Conservation (phyloP, 2,797 vertebrate species). For the Syngnathus rostellatus region DNA sequence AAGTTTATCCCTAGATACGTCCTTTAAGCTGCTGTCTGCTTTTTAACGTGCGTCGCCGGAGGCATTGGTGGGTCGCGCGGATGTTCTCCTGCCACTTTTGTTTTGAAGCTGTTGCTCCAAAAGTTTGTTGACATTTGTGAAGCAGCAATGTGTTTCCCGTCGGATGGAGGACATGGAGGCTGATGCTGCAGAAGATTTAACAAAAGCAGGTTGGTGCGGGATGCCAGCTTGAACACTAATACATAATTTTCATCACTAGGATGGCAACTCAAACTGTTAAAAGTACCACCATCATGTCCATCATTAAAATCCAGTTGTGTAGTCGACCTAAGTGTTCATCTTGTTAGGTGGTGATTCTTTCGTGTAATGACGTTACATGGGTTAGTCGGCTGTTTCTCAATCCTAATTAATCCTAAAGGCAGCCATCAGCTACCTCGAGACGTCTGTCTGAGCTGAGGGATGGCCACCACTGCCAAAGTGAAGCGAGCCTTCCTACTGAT, state of each 20-base stretch:
- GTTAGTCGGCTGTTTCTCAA: neutral
- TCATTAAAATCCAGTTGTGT: neutral
- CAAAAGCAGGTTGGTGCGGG: constrained; percentile 48
- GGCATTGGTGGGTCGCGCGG: constrained; percentile 3
- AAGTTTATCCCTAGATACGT: constrained; percentile 48
- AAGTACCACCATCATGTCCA: neutral
- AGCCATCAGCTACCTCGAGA: constrained; percentile 25
- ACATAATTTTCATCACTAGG: neutral
- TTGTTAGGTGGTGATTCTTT: neutral
- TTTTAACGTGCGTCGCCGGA: constrained; percentile 39
- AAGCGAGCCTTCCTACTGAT: constrained; percentile 30
- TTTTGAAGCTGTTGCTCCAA: constrained; percentile 8
- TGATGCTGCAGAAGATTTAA: constrained; percentile 47
- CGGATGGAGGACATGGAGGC: constrained; percentile 35
- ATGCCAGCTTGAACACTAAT: neutral
- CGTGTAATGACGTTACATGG: neutral
- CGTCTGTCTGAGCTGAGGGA: constrained; percentile 30
- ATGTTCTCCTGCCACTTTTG: constrained; percentile 9
- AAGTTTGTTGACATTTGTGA: constrained; percentile 18
- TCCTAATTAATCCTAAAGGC: too few relatives aligned
- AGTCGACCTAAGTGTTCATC: neutral
- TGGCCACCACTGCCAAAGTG: constrained; percentile 27
- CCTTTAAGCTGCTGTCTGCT: constrained; percentile 51
- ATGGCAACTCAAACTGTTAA: neutral
- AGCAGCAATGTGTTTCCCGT: constrained; percentile 30